These are phyloP conservation scores for Brachionus paranguensis DNA, from an alignment of 1,140 invertebrate species.

Conservation along the genomic window DNA sequence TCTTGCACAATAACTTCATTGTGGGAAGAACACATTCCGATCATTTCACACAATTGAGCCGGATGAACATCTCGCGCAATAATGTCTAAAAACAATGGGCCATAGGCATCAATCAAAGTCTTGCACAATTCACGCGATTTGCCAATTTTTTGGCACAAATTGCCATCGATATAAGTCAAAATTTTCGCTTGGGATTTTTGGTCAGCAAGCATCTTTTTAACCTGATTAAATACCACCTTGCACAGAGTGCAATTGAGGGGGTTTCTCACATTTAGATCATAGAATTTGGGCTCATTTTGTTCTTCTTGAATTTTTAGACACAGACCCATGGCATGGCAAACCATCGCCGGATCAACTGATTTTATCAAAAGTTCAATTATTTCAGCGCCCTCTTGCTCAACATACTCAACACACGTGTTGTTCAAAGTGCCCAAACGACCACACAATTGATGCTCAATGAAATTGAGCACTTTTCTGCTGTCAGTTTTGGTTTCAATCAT, in stretches of 20 bases:
- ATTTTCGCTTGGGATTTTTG: constrained; percentile 27
- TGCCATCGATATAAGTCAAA: background rate
- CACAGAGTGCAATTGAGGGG: constrained; percentile 28
- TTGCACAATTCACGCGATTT: constrained; percentile 28
- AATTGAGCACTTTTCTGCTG: background rate
- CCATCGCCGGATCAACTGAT: background rate
- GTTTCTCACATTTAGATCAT: constrained; percentile 10
- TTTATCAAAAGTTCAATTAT: background rate
- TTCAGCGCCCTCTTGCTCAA: constrained; percentile 15
- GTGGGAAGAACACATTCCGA: constrained; percentile 3
- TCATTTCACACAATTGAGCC: constrained; percentile 6
- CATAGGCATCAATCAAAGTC: constrained; percentile 18
- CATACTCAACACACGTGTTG: constrained; percentile 3
- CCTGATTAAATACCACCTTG: constrained; percentile 15
- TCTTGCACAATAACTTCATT: background rate
- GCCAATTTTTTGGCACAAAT: constrained; percentile 31
- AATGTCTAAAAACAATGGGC: constrained; percentile 22
- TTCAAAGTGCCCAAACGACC: constrained; percentile 29
- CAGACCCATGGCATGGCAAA: constrained; percentile 12
- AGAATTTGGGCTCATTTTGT: background rate
- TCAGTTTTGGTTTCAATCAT: constrained; percentile 15
- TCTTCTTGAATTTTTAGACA: constrained; percentile 2
- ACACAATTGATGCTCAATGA: constrained; percentile 23
- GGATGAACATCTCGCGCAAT: constrained; percentile 24
- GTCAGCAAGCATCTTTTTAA: constrained; percentile 19